Evolutionary conservation across 2,113 vertebrate species (phyloP), one percentile per base, ranked within the genome.

Genomic region (Chloebia gouldiae): DNA sequence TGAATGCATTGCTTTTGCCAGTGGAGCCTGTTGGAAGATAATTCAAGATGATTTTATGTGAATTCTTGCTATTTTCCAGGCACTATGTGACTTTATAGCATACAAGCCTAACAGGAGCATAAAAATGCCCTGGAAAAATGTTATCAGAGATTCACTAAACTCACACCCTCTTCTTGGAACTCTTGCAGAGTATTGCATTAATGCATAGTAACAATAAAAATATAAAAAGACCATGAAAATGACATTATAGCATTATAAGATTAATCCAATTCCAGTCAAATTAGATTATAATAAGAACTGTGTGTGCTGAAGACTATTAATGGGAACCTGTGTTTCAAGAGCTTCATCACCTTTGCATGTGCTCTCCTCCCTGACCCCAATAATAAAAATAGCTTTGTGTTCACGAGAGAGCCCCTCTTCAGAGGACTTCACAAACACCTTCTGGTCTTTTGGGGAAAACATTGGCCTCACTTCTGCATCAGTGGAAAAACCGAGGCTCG

Each of bases 191-290:
- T 95, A 94, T 86, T 97, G 89, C 95, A 92, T 93, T 97, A 96
- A 97, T 95, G 79, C 91, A 92, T 65, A 82, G 72, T 91, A 95
- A 97, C 96, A 97, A 95, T 97, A 95, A 93, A 96, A 96, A 94
- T 86, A 91, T 86, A 90, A 97, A 94, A 93, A 92, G 93, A 96
- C 94, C 96, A 94, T 96, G 97, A 79, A 97, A 97, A 97, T 97
- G 20, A 94, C 94, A 96, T 97, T 97, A 96, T 75, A 85, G 96
- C 88, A 97, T 97, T 97, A 97, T 95, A 95, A 92, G 88, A 97
- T 95, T 97, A 97, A 96, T 97, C 95, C 94, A 94, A 96, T 97
- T 97, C 86, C 84, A 96, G 93, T 90, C 75, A 96, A 97, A 97
- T 97, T 97, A 97, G 95, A 97, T 94, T 97, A 97, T 92, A 97